Conservation (phyloP, 2,113 vertebrate genomes). For the Paratilapia polleni region DNA sequence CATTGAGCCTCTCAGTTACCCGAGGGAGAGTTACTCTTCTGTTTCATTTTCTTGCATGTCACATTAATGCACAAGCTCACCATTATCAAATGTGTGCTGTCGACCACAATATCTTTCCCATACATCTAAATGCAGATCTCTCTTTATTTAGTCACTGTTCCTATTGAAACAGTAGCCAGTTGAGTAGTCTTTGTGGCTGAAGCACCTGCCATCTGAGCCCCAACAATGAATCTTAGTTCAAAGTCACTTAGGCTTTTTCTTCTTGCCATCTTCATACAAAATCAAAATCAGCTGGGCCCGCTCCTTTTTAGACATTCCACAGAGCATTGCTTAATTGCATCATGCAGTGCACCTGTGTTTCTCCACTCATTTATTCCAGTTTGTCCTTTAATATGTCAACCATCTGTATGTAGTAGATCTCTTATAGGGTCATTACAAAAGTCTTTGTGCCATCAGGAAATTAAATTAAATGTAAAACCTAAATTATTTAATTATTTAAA, state of each 20-base stretch:
- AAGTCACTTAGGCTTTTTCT: background rate
- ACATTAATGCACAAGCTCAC: background rate
- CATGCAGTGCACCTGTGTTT: background rate
- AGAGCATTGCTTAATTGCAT: background rate
- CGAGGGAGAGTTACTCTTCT: background rate
- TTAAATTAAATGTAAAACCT: background rate
- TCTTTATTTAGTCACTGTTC: background rate
- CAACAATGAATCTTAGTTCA: background rate
- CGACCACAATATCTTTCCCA: background rate
- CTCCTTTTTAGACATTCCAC: background rate
- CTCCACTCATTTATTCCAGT: background rate
- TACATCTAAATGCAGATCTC: background rate
- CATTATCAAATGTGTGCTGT: background rate
- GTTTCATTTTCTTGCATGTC: background rate
- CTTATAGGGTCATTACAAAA: background rate
- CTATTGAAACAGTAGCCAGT: background rate
- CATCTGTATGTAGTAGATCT: background rate
- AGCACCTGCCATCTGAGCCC: background rate
- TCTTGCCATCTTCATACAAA: background rate
- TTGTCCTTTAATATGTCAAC: background rate
- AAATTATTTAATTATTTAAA: background rate
- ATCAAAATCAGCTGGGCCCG: background rate
- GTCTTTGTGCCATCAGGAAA: background rate
- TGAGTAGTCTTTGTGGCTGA: background rate
- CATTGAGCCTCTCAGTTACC: background rate